Base-by-base conservation (phyloP, 2,113 vertebrate genomes). In the Aegithalos caudatus region DNA sequence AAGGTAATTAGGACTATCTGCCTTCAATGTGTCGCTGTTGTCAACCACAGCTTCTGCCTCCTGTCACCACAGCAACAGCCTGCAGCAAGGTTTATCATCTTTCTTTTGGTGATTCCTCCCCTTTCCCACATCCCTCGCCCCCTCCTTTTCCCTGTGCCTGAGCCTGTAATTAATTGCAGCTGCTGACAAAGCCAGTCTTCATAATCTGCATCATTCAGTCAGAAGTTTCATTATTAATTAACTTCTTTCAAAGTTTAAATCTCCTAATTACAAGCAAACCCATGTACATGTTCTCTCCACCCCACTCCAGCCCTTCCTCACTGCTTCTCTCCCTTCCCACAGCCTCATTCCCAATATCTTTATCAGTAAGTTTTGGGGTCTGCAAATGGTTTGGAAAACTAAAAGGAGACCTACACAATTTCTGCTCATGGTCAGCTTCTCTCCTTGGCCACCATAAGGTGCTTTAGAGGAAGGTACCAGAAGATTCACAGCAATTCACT, bases 81-180 rank as follows among this genome's bases (percentile, higher is more conserved):
- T 93, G 93, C 73, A 96, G 88, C 78, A 92, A 96, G 94, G 94
- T 97, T 97, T 94, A 91, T 93, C 88, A 87, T 92, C 73, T 90
- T 90, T 37, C 74, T 76, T 90, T 33, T 37, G 9, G 90, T 85
- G 72, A 82, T 84, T 88, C 64, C 92, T 95, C 64, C 81, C 86
- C 67, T 64, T 81, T 77, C 74, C 50, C 3, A 14, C 64, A 95
- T 89, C 74, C 25, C 62, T 90, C 71, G 50, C 24, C 91, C 47
- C 94, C 81, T 62, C 60, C 83, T 94, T 96, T 89, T 84, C 90
- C 92, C 87, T 42, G 60, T 44, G 22, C 87, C 86, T 97, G 91
- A 97, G 95, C 95, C 91, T 98, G 96, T 97, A 97, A 98, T 98
- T 98, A 98, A 97, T 97, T 96, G 93, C 96, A 95, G 92, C 93